Conservation (phyloP, 2,797 vertebrate species). For the Eulemur mongoz region DNA sequence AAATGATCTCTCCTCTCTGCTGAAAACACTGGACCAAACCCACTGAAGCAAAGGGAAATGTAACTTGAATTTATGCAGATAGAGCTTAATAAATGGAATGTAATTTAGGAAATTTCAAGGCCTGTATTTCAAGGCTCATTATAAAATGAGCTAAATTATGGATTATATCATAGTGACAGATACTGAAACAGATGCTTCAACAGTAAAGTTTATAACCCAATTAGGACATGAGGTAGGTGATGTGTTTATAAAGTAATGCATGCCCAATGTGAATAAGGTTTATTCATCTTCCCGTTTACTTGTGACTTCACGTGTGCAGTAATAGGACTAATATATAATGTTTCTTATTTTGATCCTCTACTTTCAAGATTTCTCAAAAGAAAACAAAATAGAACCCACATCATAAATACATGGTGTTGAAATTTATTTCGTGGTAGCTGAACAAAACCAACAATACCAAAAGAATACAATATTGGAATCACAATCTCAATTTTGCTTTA, state of each 20-base stretch:
- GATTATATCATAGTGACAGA: background rate
- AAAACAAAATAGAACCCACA: background rate
- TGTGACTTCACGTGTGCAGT: fast-evolving
- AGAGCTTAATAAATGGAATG: background rate
- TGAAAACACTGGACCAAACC: background rate
- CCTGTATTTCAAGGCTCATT: background rate
- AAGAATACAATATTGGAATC: background rate
- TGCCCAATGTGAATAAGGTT: fast-evolving
- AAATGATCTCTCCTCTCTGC: background rate
- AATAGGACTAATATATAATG: background rate
- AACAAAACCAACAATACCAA: background rate
- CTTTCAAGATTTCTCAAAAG: background rate
- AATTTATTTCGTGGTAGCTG: background rate
- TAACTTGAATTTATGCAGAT: background rate
- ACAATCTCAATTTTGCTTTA: background rate
- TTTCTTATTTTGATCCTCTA: background rate
- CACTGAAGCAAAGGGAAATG: background rate
- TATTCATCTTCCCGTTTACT: background rate
- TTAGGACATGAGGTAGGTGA: background rate
- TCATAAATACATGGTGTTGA: background rate
- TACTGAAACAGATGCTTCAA: background rate
- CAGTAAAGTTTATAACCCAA: background rate
- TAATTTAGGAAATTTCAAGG: background rate
- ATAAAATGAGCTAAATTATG: background rate
- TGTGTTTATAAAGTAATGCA: fast-evolving